Evolutionary conservation across 2,888 invertebrate genomes (phyloP), one percentile per base, ranked within the genome.

Genomic region (Agrotis ipsilon): DNA sequence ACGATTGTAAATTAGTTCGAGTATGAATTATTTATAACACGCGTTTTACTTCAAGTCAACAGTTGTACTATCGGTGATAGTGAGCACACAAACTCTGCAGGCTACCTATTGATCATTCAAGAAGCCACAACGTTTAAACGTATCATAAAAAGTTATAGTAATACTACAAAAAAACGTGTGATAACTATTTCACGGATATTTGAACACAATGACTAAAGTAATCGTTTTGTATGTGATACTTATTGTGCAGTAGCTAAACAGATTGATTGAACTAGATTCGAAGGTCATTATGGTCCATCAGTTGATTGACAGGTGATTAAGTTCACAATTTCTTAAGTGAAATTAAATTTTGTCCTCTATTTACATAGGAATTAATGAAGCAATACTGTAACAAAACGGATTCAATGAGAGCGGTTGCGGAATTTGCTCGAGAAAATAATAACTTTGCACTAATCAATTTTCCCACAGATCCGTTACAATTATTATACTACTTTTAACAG

Each of bases 401-500:
- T 72, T 78, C 65, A 77, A 77, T 70, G 70, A 72, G 64, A 74
- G 68, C 68, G 43, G 73, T 51, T 57, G 73, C 61, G 59, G 73
- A 75, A 75, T 76, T 71, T 60, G 72, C 70, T 69, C 66, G 57
- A 75, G 73, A 78, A 85, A 79, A 83, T 79, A 76, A 75, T 79
- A 78, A 80, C 60, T 79, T 74, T 65, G 75, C 59, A 62, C 64
- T 79, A 77, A 84, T 84, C 74, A 83, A 77, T 82, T 85, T 86
- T 72, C 78, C 49, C 66, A 82, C 55, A 80, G 80, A 81, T 75
- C 81, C 75, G 85, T 80, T 78, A 82, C 82, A 82, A 82, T 86
- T 83, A 84, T 83, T 74, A 75, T 67, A 67, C 52, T 68, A 79
- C 80, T 86, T 86, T 85, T 82, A 84, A 86, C 81, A 86, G 88